Evolutionary conservation across 2,888 invertebrate genomes (phyloP).

Genomic region (Clivina fossor): DNA sequence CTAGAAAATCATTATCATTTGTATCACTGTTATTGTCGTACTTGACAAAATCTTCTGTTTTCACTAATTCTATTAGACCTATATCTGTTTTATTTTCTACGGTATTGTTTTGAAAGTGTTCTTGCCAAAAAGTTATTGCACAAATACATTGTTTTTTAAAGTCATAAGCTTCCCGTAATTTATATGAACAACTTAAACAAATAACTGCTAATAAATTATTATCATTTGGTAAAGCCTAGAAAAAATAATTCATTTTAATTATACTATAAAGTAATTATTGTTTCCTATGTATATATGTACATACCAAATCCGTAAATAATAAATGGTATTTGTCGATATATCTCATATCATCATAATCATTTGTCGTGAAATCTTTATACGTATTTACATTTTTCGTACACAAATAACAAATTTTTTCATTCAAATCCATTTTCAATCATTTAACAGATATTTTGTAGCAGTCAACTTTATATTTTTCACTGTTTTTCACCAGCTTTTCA

Average conservation of each 20-base stretch:
- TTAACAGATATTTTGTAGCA: too few relatives aligned
- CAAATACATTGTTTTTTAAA: constrained; percentile 4
- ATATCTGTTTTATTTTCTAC: background rate
- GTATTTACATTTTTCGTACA: too few relatives aligned
- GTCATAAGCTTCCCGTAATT: background rate
- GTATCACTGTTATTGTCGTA: background rate
- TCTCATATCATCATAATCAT: background rate
- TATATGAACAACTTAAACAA: background rate
- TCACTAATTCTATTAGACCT: background rate
- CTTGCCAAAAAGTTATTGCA: background rate
- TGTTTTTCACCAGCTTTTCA: too few relatives aligned
- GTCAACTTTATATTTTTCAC: too few relatives aligned
- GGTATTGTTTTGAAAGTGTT: background rate
- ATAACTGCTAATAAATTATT: background rate
- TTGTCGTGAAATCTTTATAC: too few relatives aligned
- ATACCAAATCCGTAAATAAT: constrained; percentile 1
- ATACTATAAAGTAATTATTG: background rate
- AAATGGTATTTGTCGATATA: background rate
- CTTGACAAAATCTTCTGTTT: background rate
- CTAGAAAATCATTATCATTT: background rate
- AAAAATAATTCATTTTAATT: background rate
- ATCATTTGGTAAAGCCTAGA: background rate
- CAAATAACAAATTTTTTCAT: too few relatives aligned
- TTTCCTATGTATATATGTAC: background rate
- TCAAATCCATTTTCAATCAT: too few relatives aligned